Evolutionary conservation across 2,797 vertebrate species (phyloP).

Genomic region (Selene dorsalis): DNA sequence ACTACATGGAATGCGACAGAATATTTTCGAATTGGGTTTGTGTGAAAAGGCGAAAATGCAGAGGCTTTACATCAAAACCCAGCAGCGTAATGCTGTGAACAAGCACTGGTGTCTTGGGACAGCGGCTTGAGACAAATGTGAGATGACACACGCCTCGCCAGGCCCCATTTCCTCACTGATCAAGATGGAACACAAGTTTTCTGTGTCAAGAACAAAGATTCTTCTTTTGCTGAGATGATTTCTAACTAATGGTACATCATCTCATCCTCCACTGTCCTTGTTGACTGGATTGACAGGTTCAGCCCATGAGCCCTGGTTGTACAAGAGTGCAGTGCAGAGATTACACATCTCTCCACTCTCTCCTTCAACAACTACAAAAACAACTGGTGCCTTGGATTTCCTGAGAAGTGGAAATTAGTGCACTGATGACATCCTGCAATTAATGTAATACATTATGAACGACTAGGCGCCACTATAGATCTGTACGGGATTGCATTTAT

Average conservation of each 20-base stretch:
- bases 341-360: slow-evolving; percentile 33
- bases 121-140: slow-evolving; percentile 76
- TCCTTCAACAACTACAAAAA: slow-evolving; percentile 49
- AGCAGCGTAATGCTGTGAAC: slow-evolving; percentile 66
- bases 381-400: slow-evolving; percentile 59
- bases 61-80: slow-evolving; percentile 76
- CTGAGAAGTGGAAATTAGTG: slow-evolving; percentile 69
- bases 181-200: slow-evolving; percentile 82
- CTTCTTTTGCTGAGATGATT: slow-evolving; percentile 74
- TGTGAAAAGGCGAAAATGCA: slow-evolving; percentile 79
- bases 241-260: slow-evolving; percentile 73
- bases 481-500: slow-evolving; percentile 72
- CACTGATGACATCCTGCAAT: slow-evolving; percentile 78
- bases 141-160: slow-evolving; percentile 70
- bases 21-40: slow-evolving; percentile 82
- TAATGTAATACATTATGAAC: slow-evolving; percentile 77
- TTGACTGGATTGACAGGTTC: slow-evolving; percentile 63
- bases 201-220: slow-evolving; percentile 81
- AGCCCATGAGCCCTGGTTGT: slow-evolving; percentile 35
- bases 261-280: slow-evolving; percentile 55
- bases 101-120: slow-evolving; percentile 64
- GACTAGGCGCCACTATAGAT: slow-evolving; percentile 72
- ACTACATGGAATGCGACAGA: slow-evolving; percentile 82
- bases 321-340: slow-evolving; percentile 50
- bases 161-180: slow-evolving; percentile 78